Percentiles rank a stretch among this genome's conserved stretches.
phyloP scores from a whole-genome alignment of 2,888 invertebrate genomes.

The Phlogophora meticulosa region DNA sequence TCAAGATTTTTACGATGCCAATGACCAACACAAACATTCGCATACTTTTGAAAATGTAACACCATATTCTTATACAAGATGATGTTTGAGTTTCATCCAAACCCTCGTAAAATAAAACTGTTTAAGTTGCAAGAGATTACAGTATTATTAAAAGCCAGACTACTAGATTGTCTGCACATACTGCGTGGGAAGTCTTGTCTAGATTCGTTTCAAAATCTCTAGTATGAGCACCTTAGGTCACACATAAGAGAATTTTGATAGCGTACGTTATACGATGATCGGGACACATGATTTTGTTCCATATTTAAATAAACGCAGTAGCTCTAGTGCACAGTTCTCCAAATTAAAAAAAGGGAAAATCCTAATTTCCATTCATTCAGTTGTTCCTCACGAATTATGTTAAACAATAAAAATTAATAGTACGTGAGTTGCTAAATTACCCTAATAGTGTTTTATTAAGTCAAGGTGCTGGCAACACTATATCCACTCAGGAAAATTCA shows the following conservation, averaged over 20 bases:
- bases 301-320: too few relatives aligned
- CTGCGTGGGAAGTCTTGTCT: slow-evolving; percentile 55
- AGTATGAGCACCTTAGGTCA: background rate
- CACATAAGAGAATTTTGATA: background rate
- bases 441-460: too few relatives aligned
- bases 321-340: too few relatives aligned
- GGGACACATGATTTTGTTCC: too few relatives aligned
- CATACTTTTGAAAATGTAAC: slow-evolving; percentile 13
- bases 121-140: slow-evolving; percentile 51
- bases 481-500: too few relatives aligned
- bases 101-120: slow-evolving; percentile 55
- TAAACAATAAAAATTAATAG: too few relatives aligned
- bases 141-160: slow-evolving; percentile 59
- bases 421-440: too few relatives aligned
- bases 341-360: too few relatives aligned
- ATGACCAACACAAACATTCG: slow-evolving; percentile 10
- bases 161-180: slow-evolving; percentile 55
- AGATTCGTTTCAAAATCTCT: slow-evolving; percentile 26
- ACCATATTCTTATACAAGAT: slow-evolving; percentile 42
- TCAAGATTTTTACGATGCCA: slow-evolving; percentile 30
- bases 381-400: background rate
- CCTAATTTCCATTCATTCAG: too few relatives aligned
- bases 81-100: slow-evolving; percentile 27
- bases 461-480: too few relatives aligned
- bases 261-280: too few relatives aligned